Percentiles rank a stretch among this genome's conserved stretches.
Evolutionary conservation across 2,113 vertebrate genomes (phyloP).

Genomic region (Aviceda subcristata): DNA sequence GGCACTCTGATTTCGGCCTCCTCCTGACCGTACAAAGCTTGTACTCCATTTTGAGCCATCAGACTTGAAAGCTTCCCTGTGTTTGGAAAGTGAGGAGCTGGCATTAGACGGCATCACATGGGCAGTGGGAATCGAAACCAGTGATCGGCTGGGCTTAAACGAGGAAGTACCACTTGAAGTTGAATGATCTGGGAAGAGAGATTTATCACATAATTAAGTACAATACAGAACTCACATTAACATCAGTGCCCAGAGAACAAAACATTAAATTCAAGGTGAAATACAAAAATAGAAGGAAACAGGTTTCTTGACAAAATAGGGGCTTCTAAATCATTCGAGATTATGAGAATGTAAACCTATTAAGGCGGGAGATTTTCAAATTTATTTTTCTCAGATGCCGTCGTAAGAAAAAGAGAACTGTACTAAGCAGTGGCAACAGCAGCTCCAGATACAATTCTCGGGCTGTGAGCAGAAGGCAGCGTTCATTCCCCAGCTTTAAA

Average conservation of each 20-base stretch:
- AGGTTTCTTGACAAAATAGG: not conserved
- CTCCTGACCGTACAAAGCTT: slow-evolving; percentile 69
- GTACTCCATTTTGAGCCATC: slow-evolving; percentile 75
- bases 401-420: not conserved
- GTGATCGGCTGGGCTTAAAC: slow-evolving; percentile 80
- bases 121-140: slow-evolving; percentile 81
- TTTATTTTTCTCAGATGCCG: not conserved
- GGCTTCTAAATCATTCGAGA: not conserved
- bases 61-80: slow-evolving; percentile 65
- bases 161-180: slow-evolving; percentile 85
- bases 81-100: slow-evolving; percentile 72
- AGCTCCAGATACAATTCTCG: not conserved
- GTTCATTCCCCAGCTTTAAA: not conserved
- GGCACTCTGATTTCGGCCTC: slow-evolving; percentile 51
- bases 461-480: not conserved
- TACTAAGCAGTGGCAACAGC: not conserved
- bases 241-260: not conserved
- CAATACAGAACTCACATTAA: not conserved
- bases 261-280: not conserved
- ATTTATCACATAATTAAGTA: not conserved
- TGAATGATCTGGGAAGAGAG: slow-evolving; percentile 83
- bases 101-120: slow-evolving; percentile 85
- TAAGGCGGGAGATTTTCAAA: not conserved
- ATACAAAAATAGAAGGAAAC: not conserved
- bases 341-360: not conserved